These are phyloP conservation scores for Huso huso DNA, from an alignment of 2,797 vertebrate genomes.

Conservation along the genomic window DNA sequence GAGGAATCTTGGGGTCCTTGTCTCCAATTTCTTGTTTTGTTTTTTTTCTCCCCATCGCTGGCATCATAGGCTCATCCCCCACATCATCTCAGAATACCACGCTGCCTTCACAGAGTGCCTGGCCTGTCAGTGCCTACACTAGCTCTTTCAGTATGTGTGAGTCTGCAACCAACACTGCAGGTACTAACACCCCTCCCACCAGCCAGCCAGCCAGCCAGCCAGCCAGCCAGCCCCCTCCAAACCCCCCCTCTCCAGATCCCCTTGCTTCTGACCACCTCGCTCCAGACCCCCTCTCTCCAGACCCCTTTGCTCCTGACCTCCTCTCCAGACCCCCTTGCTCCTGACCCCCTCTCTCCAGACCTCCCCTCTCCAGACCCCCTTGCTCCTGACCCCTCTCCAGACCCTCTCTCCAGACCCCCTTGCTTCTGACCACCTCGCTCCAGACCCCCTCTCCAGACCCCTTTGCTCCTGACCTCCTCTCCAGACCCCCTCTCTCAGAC, in stretches of 20 bases:
- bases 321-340: background rate
- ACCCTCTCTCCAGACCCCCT: background rate
- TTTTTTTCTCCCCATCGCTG: slow-evolving; percentile 7
- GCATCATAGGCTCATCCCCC: slow-evolving; percentile 60
- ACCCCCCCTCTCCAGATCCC: background rate
- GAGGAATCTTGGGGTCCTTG: background rate
- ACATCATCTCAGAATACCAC: slow-evolving; percentile 77
- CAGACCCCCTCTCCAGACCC: background rate
- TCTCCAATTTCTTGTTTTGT: background rate
- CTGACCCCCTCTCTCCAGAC: background rate
- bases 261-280: background rate
- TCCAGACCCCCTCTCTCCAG: background rate
- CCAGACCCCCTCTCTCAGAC: background rate
- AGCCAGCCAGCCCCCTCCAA: slow-evolving; percentile 9
- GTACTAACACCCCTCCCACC: slow-evolving; percentile 40
- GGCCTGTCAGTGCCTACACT: slow-evolving; percentile 81
- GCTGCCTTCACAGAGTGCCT: slow-evolving; percentile 82
- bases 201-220: background rate
- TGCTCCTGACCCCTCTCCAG: slow-evolving; percentile 3
- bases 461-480: background rate
- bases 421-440: background rate
- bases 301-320: background rate
- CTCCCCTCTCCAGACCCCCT: background rate
- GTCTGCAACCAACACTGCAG: slow-evolving; percentile 71
- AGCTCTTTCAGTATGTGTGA: slow-evolving; percentile 79